Conservation (phyloP, 2,797 vertebrate species). For the Takifugu rubripes region DNA sequence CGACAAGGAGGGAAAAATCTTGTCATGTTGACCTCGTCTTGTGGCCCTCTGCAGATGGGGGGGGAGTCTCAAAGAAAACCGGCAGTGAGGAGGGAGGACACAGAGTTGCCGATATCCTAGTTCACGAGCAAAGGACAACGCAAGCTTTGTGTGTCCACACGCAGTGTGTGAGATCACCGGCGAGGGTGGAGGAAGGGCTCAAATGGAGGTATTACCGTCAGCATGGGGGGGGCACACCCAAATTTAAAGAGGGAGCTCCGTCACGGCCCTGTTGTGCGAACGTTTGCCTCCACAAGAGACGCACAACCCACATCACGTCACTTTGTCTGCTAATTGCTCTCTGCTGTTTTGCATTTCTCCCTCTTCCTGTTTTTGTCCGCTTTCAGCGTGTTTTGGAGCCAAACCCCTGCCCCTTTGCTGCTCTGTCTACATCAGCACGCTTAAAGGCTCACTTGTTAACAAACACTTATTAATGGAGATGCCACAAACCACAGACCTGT, state of each 20-base stretch:
- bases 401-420: conserved; percentile 19
- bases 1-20: conserved; percentile 44
- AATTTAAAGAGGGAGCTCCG: conserved; percentile 49
- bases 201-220: conserved; percentile 44
- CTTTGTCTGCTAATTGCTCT: conserved; percentile 61
- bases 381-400: conserved; percentile 43
- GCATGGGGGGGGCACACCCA: conserved; percentile 36
- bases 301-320: conserved; percentile 46
- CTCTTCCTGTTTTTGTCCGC: conserved; percentile 69
- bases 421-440: conserved; percentile 30
- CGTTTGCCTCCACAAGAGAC: conserved; percentile 5
- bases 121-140: conserved; percentile 54
- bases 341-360: conserved; percentile 66
- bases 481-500: conserved; percentile 49
- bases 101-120: conserved; percentile 46
- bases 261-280: conserved; percentile 15
- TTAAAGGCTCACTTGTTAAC: conserved; percentile 19
- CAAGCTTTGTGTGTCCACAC: conserved; percentile 41
- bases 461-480: conserved; percentile 15
- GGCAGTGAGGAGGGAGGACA: conserved; percentile 50
- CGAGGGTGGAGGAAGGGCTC: conserved; percentile 27
- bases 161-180: conserved; percentile 35
- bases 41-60: conserved; percentile 59
- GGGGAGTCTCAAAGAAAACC: conserved; percentile 50
- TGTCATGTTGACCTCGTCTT: conserved; percentile 75